Evolutionary conservation across 2,888 invertebrate genomes (phyloP).

Genomic region (Antheraea assamensis): DNA sequence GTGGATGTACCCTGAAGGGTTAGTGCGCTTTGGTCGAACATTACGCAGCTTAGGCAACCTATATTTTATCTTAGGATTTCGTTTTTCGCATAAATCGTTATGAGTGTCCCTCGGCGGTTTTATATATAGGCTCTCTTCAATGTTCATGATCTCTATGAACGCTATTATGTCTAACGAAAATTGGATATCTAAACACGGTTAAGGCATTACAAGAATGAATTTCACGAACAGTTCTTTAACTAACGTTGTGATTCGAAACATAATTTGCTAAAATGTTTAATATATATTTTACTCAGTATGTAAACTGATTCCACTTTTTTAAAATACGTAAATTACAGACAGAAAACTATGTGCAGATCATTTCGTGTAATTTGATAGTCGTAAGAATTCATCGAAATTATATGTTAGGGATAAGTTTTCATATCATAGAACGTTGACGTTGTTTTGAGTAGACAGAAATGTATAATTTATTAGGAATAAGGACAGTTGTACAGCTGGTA

Average conservation of each 20-base stretch:
- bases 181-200: not conserved
- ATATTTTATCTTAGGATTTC: slow-evolving; percentile 24
- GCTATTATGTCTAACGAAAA: not conserved
- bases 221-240: not conserved
- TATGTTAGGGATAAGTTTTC: no score
- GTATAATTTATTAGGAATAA: no score
- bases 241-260: not conserved
- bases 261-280: no score
- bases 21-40: slow-evolving; percentile 24
- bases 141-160: slow-evolving; percentile 6
- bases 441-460: no score
- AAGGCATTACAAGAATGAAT: not conserved
- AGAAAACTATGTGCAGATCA: no score
- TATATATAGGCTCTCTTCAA: not conserved
- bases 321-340: no score
- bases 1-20: slow-evolving; percentile 29
- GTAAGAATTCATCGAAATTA: no score
- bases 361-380: no score
- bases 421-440: no score
- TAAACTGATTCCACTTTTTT: no score
- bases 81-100: slow-evolving; percentile 20
- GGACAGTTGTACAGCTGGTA: no score
- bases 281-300: no score
- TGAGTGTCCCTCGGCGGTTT: slow-evolving; percentile 19
- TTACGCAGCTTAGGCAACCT: slow-evolving; percentile 21